Evolutionary conservation across 2,888 invertebrate species (phyloP), one percentile per base, ranked within the genome.

Genomic region (Melanophora roralis): DNA sequence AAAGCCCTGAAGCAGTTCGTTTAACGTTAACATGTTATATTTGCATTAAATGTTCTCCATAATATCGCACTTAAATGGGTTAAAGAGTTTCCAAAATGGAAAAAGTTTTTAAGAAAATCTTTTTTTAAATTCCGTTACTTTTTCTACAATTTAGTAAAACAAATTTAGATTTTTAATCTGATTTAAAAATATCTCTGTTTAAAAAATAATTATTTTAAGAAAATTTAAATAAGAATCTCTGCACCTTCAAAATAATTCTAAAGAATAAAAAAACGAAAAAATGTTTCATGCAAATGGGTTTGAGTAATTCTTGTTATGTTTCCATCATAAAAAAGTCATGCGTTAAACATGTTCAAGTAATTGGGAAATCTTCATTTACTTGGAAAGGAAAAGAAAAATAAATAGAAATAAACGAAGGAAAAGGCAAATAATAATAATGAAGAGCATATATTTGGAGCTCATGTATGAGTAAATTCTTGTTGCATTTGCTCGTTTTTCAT

Each of bases 301-400:
- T 64, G 65, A 65, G 53, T 36, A 74, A 65, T 74, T 74, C 53
- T 51, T 71, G 65, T 74, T 71, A 69, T 74, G 64, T 69, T 74
- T 79, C 69, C 74, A 69, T 74, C 65, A 65, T 60, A 65, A 69
- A 80, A n/a, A 80, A 49, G 38, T 80, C 75, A 65, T 75, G 79
- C 79, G 71, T 80, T 75, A 75, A 79, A 79, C 43, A 79, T 23
- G 67, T 55, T 71, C 65, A 79, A 75, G 75, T 72, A 80, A 80
- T 80, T 79, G 75, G 47, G 38, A 60, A 74, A 59, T 64, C 40
- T 57, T 69, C 51, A 74, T 79, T 64, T 79, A 47, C 45, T 78
- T 65, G 65, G 38, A 65, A 79, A 69, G 16, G 47, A 55, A 53
- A 11, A 47, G 9, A n/a, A 38, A 53, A 11, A 59, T 32, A 51